Percentiles rank a stretch among this genome's conserved stretches.
Evolutionary conservation across 2,113 vertebrate species (phyloP).

Genomic region (Zapornia atra): DNA sequence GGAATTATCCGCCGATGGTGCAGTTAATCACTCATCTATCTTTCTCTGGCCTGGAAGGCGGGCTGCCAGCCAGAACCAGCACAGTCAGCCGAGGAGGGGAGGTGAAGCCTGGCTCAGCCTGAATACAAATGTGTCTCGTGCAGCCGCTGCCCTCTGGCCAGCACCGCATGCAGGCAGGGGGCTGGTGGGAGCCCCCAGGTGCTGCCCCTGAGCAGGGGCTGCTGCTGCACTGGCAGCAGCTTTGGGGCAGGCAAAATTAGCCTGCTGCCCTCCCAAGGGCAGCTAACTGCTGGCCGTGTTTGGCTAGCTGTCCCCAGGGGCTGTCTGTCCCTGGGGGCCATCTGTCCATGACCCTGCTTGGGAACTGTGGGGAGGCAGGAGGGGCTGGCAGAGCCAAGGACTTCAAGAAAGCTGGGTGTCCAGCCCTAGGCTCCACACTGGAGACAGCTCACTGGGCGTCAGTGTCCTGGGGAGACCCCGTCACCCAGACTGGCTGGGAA

Average conservation of each 20-base stretch:
- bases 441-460: neutral
- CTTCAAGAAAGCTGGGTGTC: neutral
- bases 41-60: slow-evolving; percentile 53
- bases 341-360: neutral
- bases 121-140: slow-evolving; percentile 63
- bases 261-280: neutral
- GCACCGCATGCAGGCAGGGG: neutral
- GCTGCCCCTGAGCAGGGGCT: neutral
- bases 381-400: neutral
- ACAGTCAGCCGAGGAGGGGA: slow-evolving; percentile 42
- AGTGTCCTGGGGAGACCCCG: neutral
- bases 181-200: neutral
- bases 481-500: neutral
- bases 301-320: neutral
- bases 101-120: slow-evolving; percentile 50
- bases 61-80: slow-evolving; percentile 64
- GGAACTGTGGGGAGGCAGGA: neutral
- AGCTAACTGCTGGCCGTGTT: neutral
- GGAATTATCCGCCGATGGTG: slow-evolving; percentile 62
- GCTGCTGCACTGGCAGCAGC: neutral
- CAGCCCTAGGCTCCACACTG: neutral
- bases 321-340: neutral
- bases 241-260: neutral
- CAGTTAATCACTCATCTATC: slow-evolving; percentile 67
- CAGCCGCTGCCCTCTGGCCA: neutral